phyloP scores from a whole-genome alignment of 2,113 vertebrate genomes.

The Okapia johnstoni region DNA sequence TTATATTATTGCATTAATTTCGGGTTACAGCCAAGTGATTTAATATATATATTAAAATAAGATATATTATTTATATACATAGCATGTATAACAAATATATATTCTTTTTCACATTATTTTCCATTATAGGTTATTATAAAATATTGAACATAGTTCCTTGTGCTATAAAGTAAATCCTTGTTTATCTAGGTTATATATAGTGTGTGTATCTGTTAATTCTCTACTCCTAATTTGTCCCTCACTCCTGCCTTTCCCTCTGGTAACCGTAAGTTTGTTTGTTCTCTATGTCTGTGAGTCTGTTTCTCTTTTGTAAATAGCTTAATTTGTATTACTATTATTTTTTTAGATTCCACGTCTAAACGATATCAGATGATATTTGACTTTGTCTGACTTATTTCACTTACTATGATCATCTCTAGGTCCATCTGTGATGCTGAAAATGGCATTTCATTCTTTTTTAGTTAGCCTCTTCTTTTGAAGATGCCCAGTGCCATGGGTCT shows the following conservation, averaged over 20 bases:
- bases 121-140: background rate
- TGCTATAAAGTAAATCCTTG: background rate
- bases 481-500: fast-evolving
- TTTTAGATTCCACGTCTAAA: background rate
- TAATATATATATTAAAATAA: background rate
- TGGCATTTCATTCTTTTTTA: background rate
- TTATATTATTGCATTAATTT: background rate
- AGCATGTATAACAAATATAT: background rate
- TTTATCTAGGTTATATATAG: background rate
- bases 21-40: background rate
- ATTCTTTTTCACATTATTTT: background rate
- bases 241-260: background rate
- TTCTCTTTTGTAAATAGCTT: background rate
- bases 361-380: background rate
- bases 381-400: background rate
- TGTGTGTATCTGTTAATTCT: background rate
- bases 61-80: background rate
- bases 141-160: background rate
- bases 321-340: background rate
- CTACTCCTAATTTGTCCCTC: background rate
- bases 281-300: background rate
- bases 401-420: background rate
- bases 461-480: background rate
- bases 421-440: background rate
- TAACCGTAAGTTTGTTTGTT: background rate